Evolutionary conservation across 2,797 vertebrate genomes (phyloP), one percentile per base, ranked within the genome.

Genomic region (Moxostoma hubbsi): DNA sequence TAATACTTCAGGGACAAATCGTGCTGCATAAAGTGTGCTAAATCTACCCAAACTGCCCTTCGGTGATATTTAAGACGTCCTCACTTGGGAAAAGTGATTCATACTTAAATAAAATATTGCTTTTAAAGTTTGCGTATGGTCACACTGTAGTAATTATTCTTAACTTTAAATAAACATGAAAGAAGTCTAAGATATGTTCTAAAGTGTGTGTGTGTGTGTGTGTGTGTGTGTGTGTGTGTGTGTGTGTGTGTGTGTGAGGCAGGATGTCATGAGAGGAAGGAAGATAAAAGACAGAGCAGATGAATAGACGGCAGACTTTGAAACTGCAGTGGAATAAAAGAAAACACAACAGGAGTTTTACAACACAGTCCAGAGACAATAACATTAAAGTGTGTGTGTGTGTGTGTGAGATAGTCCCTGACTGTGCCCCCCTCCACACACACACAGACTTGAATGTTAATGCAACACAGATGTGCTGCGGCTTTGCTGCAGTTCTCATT

Each of bases 391-490:
- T 49, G 66, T 4, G 47, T 11, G 16, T 77, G 24, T 61, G 49
- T 64, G 7, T 18, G 18, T 18, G 18, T 24, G 24, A n/a, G n/a
- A n/a, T n/a, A n/a, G n/a, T n/a, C 18, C 18, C 18, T 18, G 59
- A 47, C 13, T 15, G 13, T 24, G 7, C 45, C 43, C 36, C 16
- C 61, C 63, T 36, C 66, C 15, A 47, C 53, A 61, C 11, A 16
- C 8, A 66, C n/a, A n/a, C n/a, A n/a, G n/a, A 66, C 55, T 55
- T 77, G 65, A 51, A 67, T n/a, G 67, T 54, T 73, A 77, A 68
- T 75, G 53, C 16, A 62, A 65, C 70, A 67, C 77, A 85, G 80
- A 75, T 84, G 80, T 77, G 62, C 54, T 65, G 66, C 5, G 15
- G n/a, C 55, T 9, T 24, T 61, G 2, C 45, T 83, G 84, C 81